These are phyloP conservation scores for Procapra przewalskii DNA, from an alignment of 2,113 vertebrate genomes.

Conservation along the genomic window DNA sequence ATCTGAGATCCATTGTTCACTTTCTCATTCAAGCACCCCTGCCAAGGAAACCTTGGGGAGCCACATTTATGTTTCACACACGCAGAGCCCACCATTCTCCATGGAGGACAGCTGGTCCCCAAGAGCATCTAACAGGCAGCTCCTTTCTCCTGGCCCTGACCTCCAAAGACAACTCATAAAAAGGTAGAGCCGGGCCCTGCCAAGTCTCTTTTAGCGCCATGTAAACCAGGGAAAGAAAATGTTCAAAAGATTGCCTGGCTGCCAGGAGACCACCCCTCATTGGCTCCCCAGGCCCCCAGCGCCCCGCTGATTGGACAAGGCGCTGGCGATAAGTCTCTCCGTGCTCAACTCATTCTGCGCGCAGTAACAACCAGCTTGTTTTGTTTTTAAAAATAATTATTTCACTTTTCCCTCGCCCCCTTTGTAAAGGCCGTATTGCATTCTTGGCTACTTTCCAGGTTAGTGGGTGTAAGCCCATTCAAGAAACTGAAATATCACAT, in stretches of 20 bases:
- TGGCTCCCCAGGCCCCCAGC: neutral
- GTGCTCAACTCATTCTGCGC: fast-evolving
- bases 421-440: neutral
- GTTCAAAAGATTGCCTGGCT: neutral
- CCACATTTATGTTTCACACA: fast-evolving
- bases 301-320: neutral
- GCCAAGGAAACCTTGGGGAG: neutral
- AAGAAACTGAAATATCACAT: neutral
- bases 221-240: neutral
- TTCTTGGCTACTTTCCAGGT: constrained; percentile 36
- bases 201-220: neutral
- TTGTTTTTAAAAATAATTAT: neutral
- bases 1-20: neutral
- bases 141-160: neutral
- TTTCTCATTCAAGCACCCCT: neutral
- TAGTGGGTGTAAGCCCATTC: neutral
- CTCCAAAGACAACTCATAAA: neutral
- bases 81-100: neutral
- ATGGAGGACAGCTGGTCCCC: neutral
- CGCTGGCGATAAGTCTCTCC: neutral
- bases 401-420: neutral
- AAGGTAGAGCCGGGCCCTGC: neutral
- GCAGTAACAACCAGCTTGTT: neutral
- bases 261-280: neutral
- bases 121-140: neutral